Evolutionary conservation across 2,113 vertebrate species (phyloP).

Genomic region (Stegostoma tigrinum): DNA sequence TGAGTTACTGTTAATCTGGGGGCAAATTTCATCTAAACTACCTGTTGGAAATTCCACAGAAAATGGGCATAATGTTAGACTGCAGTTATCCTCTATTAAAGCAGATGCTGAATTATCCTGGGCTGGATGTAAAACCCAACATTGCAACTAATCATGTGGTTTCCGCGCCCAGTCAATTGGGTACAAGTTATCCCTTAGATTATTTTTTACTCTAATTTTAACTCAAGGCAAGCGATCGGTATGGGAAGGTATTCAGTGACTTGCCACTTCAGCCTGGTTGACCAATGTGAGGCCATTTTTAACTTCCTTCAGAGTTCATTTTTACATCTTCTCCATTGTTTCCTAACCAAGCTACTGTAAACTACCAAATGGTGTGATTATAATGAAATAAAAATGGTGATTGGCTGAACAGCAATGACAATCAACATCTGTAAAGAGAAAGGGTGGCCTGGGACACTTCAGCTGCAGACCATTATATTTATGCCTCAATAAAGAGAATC

Average conservation of each 20-base stretch:
- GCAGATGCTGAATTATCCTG: not conserved
- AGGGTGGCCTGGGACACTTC: not conserved
- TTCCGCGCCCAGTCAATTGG: not conserved
- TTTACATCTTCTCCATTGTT: not conserved
- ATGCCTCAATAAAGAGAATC: not conserved
- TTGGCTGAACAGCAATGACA: not conserved
- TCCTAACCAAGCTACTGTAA: not conserved
- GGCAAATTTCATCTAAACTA: not conserved
- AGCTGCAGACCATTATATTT: not conserved
- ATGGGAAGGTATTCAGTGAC: not conserved
- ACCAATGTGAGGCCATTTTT: not conserved
- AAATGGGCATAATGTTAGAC: not conserved
- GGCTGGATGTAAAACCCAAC: not conserved
- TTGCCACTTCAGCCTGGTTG: not conserved
- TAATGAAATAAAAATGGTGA: conserved; percentile 17
- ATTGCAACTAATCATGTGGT: too few species aligned
- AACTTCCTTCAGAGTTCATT: not conserved
- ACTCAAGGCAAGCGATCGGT: not conserved
- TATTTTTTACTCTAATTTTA: not conserved
- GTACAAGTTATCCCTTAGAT: not conserved
- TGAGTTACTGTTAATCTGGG: not conserved
- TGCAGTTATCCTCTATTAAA: not conserved
- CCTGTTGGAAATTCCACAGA: not conserved
- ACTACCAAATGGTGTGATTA: not conserved
- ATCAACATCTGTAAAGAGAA: not conserved